Evolutionary conservation across 2,797 vertebrate species (phyloP).

Genomic region (Pristis pectinata): DNA sequence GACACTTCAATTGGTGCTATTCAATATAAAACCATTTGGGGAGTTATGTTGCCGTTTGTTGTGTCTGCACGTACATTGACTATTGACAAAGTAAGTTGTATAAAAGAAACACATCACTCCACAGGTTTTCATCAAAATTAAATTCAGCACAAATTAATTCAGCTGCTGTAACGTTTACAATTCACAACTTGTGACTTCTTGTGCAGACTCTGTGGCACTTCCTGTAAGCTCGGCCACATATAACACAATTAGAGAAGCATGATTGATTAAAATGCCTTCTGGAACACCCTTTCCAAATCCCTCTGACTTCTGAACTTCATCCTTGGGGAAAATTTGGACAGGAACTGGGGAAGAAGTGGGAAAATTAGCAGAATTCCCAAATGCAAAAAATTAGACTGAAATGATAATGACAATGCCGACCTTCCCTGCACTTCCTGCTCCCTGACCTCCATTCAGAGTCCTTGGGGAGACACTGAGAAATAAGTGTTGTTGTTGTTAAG

Average conservation of each 20-base stretch:
- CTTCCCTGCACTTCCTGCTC: not conserved
- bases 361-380: not conserved
- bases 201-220: not conserved
- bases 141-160: slow-evolving; percentile 29
- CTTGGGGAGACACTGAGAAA: not conserved
- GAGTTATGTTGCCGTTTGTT: slow-evolving; percentile 2
- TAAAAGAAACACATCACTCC: not conserved
- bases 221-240: not conserved
- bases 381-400: not conserved
- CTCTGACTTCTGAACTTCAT: too few relatives aligned
- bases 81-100: slow-evolving; percentile 28
- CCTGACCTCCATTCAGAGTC: not conserved
- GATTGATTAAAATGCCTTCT: not conserved
- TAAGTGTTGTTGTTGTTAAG: too few relatives aligned
- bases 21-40: not conserved
- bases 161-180: not conserved
- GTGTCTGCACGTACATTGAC: not conserved
- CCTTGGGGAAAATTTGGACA: not conserved
- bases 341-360: not conserved
- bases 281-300: not conserved
- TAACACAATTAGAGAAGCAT: not conserved
- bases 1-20: not conserved
- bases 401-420: too few relatives aligned
- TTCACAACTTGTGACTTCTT: not conserved
- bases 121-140: not conserved